Conservation (phyloP, 1,140 invertebrate species). For the Drosophila tristis region DNA sequence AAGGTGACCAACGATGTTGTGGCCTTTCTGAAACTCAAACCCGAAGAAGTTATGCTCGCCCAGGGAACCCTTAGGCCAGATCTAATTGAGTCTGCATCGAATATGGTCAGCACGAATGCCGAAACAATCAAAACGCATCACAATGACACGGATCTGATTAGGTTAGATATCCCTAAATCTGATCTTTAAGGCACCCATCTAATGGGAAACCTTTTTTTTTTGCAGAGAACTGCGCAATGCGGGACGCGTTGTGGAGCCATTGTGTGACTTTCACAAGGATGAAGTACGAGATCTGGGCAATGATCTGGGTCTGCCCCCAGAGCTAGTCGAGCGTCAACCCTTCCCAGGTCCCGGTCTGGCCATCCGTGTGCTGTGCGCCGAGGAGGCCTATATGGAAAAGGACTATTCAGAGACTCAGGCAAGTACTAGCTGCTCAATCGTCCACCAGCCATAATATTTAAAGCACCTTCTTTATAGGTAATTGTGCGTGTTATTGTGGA, state of each 20-base stretch:
- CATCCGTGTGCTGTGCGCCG: constrained; percentile 97
- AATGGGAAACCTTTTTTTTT: not conserved
- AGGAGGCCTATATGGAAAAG: constrained; percentile 97
- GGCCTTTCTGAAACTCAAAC: constrained; percentile 91
- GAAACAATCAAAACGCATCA: constrained; percentile 99
- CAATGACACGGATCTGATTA: constrained; percentile 98
- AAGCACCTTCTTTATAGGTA: constrained; percentile 85
- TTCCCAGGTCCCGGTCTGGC: constrained; percentile 98
- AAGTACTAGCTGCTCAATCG: constrained; percentile 1
- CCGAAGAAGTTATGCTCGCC: constrained; percentile 93
- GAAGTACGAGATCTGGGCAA: constrained; percentile 95
- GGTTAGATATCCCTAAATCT: constrained; percentile 75
- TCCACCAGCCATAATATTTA: not conserved
- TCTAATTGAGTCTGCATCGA: constrained; percentile 98
- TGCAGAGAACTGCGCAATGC: constrained; percentile 89
- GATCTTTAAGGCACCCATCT: too few species aligned
- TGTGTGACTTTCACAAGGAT: constrained; percentile 99
- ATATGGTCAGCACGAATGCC: constrained; percentile 93
- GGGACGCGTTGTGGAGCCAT: constrained; percentile 97
- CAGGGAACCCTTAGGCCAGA: constrained; percentile 98
- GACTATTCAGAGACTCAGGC: constrained; percentile 97
- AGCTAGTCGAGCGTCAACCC: constrained; percentile 97
- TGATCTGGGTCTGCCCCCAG: constrained; percentile 94
- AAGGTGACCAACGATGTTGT: constrained; percentile 94
- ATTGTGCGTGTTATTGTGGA: constrained; percentile 97